Evolutionary conservation across 2,113 vertebrate genomes (phyloP).

Genomic region (Taxidea taxus): DNA sequence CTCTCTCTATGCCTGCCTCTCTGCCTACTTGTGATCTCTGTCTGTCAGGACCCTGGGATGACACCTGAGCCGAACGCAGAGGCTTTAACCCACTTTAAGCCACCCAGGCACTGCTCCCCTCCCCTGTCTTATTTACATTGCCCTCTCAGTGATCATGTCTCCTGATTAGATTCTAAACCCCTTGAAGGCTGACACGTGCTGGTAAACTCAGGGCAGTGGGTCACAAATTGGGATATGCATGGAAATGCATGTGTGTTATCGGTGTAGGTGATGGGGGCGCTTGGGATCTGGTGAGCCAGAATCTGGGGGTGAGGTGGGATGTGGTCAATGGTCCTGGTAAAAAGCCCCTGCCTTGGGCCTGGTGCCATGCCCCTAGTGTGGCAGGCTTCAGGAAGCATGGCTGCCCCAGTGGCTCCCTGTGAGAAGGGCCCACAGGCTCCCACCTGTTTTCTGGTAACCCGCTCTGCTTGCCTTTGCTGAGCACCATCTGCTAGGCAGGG

Average conservation of each 20-base stretch:
- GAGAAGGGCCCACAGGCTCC: background rate
- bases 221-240: background rate
- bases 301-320: background rate
- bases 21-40: no score
- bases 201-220: background rate
- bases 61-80: no score
- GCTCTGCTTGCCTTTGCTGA: background rate
- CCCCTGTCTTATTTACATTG: background rate
- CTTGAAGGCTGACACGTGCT: background rate
- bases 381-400: background rate
- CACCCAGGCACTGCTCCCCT: no score
- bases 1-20: no score
- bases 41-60: no score
- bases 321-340: background rate
- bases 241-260: background rate
- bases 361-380: rapidly evolving
- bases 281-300: background rate
- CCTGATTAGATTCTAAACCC: background rate
- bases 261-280: background rate
- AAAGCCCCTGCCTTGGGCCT: background rate
- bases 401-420: background rate
- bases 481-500: background rate
- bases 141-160: background rate
- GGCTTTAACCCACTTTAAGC: no score
- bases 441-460: background rate